Percentiles rank a stretch among this genome's conserved stretches.
phyloP scores from a whole-genome alignment of 2,113 vertebrate species.

The Periophthalmus modestus region DNA sequence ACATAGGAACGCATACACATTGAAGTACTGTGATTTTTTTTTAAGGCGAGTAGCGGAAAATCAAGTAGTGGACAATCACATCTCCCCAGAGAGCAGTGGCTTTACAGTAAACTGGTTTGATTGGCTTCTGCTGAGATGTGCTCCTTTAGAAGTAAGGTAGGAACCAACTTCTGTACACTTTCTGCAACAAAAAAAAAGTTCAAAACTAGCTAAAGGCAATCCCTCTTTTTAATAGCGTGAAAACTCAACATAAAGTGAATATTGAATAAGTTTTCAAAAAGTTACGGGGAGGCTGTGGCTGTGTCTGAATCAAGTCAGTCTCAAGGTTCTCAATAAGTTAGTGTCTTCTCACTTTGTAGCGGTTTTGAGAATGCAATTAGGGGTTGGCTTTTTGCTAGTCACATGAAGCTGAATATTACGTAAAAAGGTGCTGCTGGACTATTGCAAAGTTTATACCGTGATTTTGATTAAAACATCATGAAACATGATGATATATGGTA shows the following conservation, averaged over 20 bases:
- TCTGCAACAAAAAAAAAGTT: not conserved
- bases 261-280: not conserved
- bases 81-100: constrained; percentile 26
- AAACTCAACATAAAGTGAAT: not conserved
- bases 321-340: not conserved
- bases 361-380: not conserved
- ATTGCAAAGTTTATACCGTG: no score
- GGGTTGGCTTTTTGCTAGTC: not conserved
- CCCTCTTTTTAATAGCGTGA: not conserved
- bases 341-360: not conserved
- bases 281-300: not conserved
- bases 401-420: not conserved
- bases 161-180: not conserved
- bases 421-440: no score
- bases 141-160: not conserved
- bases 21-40: constrained; percentile 19
- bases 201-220: not conserved
- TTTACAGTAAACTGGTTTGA: constrained; percentile 21
- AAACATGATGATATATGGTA: no score
- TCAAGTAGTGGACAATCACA: constrained; percentile 40
- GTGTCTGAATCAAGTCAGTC: not conserved
- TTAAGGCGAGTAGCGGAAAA: constrained; percentile 54
- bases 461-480: no score
- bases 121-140: constrained; percentile 9
- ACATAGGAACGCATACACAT: constrained; percentile 11